Evolutionary conservation across 2,113 vertebrate species (phyloP), one percentile per base, ranked within the genome.

Genomic region (Thymallus thymallus): DNA sequence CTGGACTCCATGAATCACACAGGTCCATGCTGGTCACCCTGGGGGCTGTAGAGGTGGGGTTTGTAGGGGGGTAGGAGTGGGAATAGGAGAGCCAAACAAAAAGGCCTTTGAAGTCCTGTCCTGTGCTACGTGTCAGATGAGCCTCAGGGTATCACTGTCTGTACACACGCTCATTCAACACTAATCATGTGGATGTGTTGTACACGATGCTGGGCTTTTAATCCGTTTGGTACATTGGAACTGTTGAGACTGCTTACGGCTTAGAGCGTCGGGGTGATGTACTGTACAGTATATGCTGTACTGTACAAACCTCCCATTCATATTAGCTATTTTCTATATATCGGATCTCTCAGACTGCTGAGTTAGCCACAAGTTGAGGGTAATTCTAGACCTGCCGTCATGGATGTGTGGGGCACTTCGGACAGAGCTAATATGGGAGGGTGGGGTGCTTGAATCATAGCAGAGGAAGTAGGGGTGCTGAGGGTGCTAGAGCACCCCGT

Each of bases 11-110:
- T 26, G 4, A 29, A 65, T 66, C 87, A 41, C 35, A 41, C 35
- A 12, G 35, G 35, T 81, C 75, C 3, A 32, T 87, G 72, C 10
- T 41, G 73, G 83, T 79, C 73, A 81, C 72, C 83, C 56, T 1
- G 41, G 76, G 77, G 74, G 71, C 76, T 60, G 23, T 14, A 45
- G 32, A 48, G 71, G 69, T 63, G 30, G 23, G 30, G 23, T 66
- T 5, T 46, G 29, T 65, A 16, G 5, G 2, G 30, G 5, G 29
- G 13, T 32, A 35, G 41, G n/a, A 6, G n/a, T 18, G 9, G 18
- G 51, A 20, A 55, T 63, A 72, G 13, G 23, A 66, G 69, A 13
- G 12, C 18, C 32, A 30, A 30, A 83, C 76, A 82, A 81, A 84
- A 76, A 22, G 18, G 58, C n/a, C 56, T 22, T 78, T 84, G 55